These are phyloP conservation scores for Cactoblastis cactorum DNA, from an alignment of 2,888 invertebrate genomes.

Conservation along the genomic window DNA sequence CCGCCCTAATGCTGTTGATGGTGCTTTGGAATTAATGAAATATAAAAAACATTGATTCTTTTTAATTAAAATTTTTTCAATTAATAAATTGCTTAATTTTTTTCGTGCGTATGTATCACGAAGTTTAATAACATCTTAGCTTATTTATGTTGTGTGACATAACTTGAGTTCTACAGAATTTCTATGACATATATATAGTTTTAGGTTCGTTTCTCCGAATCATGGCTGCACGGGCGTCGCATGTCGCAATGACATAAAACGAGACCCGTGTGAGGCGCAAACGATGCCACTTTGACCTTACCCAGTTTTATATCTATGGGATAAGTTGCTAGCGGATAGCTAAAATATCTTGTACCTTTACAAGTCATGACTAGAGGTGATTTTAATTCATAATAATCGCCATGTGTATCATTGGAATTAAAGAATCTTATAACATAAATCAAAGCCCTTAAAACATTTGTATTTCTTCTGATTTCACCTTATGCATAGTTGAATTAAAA, in stretches of 20 bases:
- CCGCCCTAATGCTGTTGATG: constrained; percentile 51
- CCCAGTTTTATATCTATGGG: constrained; percentile 30
- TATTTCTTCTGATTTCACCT: too few relatives aligned
- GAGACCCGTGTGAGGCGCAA: constrained; percentile 48
- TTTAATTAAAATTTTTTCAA: constrained; percentile 5
- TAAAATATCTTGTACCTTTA: neutral
- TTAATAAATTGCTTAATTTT: constrained; percentile 20
- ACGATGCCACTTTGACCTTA: constrained; percentile 64
- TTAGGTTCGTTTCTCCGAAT: constrained; percentile 32
- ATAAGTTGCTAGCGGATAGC: constrained; percentile 17
- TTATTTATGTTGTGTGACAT: constrained; percentile 27
- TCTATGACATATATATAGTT: constrained; percentile 19
- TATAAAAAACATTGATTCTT: constrained; percentile 25
- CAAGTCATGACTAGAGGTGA: too few relatives aligned
- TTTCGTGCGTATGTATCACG: constrained; percentile 28
- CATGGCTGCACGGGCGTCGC: constrained; percentile 34
- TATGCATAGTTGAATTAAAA: too few relatives aligned
- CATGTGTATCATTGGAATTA: too few relatives aligned
- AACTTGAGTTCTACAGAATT: constrained; percentile 26
- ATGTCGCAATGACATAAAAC: constrained; percentile 49
- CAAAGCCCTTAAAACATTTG: too few relatives aligned
- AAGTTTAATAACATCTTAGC: constrained; percentile 27
- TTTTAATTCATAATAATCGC: too few relatives aligned
- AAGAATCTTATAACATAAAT: too few relatives aligned
- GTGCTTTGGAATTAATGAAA: constrained; percentile 45